Evolutionary conservation across 2,888 invertebrate species (phyloP), one percentile per base, ranked within the genome.

Genomic region (Chymomyza procnemis): DNA sequence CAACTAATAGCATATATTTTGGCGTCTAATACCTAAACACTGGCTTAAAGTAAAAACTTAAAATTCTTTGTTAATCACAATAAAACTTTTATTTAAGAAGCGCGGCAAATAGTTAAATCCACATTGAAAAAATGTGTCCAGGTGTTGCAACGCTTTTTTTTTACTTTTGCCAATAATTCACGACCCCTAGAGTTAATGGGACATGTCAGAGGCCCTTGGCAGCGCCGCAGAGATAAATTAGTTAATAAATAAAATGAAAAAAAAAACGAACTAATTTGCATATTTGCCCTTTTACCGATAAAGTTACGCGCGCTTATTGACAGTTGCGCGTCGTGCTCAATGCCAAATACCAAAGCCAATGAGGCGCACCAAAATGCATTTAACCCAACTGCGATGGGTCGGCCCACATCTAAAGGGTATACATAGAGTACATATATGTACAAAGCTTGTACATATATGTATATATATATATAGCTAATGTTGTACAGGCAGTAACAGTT

Each of bases 301-400:
- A 47, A 1, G 57, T 16, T 46, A 8, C 55, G 55, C 55, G 16
- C 19, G 21, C 41, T 65, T 63, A 81, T 85, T 85, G 82, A 85
- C 85, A 81, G 79, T 84, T 80, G 69, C 50, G 71, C 63, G 55
- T 52, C 21, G 78, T 34, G 50, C 55, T 66, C 67, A 74, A 75
- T 65, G 75, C 67, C 78, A 73, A 80, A 76, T 65, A 73, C 67
- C 78, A 73, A 80, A 76, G 78, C 76, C 81, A 87, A 79, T 82
- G 88, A 87, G 79, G 86, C 82, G 84, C 76, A 78, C 79, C 78
- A 69, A 79, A 85, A 85, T 86, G 87, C 82, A 84, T 75, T 83
- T 82, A 72, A 79, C 65, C 67, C 61, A 59, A 66, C 62, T 58
- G 72, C 50, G 47, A 61, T 9, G 26, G 34, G 34, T 12, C 9